Percentiles rank a stretch among this genome's conserved stretches.
phyloP scores from a whole-genome alignment of 53 echinoderm and acorn worm genomes.

The Echinometra lucunter region DNA sequence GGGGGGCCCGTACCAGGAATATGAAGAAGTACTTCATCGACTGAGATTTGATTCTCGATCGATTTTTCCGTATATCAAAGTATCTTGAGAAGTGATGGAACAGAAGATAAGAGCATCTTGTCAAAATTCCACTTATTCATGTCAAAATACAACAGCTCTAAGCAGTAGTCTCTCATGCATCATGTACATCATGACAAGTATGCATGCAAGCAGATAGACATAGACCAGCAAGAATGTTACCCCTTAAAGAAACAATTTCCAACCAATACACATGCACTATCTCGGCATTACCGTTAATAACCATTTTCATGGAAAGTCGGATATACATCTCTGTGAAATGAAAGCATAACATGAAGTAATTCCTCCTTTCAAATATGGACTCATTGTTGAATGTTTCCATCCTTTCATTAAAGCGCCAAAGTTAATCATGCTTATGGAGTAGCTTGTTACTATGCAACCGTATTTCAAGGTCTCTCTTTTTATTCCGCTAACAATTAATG shows the following conservation, averaged over 20 bases:
- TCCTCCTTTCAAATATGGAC: no score
- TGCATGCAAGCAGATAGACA: neutral
- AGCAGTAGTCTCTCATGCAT: neutral
- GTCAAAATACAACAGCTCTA: neutral
- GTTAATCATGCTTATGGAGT: neutral
- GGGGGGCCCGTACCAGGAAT: no score
- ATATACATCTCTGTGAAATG: no score
- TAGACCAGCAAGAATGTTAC: neutral
- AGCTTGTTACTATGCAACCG: neutral
- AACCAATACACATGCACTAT: neutral
- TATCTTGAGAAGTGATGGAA: neutral
- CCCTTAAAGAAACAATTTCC: neutral
- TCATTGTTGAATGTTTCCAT: neutral
- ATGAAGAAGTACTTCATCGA: no score
- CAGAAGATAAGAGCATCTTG: neutral
- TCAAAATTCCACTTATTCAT: constrained; percentile 3
- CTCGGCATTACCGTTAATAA: no score
- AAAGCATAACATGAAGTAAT: no score
- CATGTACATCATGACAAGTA: neutral
- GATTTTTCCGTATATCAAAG: neutral
- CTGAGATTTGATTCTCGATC: neutral
- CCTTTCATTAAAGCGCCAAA: neutral
- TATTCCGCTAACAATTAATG: neutral
- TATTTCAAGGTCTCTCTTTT: neutral
- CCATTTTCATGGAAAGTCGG: no score